Evolutionary conservation across 2,888 invertebrate species (phyloP), one percentile per base, ranked within the genome.

Genomic region (Caenorhabditis macrosperma): DNA sequence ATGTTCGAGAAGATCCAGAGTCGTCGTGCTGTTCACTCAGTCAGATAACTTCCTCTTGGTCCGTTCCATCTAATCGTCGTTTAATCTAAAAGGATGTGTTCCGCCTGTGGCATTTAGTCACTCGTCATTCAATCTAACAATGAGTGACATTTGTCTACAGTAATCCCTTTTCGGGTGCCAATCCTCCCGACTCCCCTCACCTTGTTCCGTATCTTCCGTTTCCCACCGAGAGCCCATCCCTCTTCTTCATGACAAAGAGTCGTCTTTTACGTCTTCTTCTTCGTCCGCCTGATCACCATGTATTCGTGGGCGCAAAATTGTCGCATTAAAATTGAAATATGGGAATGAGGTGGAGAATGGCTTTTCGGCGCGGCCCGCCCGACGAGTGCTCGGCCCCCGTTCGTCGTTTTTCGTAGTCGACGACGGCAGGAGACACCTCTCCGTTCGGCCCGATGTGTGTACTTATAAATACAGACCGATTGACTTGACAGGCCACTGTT

Each of bases 311-410:
- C 72, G 64, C 64, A 74, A 64, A 74, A 59, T 74, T 74, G 74
- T 64, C 74, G 74, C 74, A 74, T 74, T 74, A 74, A 74, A 74
- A 74, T 74, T 74, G 64, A 74, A 74, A 74, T 64, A 74, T 74
- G 74, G 74, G 74, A 72, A 72, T 72, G 72, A 72, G 72, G 72
- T 72, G 72, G 72, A 74, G 59, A 74, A 74, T 74, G 64, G 64
- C 57, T 59, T 72, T 72, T 64, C 44, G 33, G 15, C 20, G 33
- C 7, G 22, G 46, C 22, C 24, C 12, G 22, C 26, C 44, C 67
- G 46, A 38, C 57, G 22, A 20, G 44, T 12, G 24, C 52, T n/a
- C 48, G 17, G 24, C 26, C 28, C 52, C 52, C 61, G 24, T 52
- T 46, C 38, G 50, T 22, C 26, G 52, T 46, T 71, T 46, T 20